phyloP scores from a whole-genome alignment of 2,113 vertebrate genomes.

The Beaufortia kweichowensis region DNA sequence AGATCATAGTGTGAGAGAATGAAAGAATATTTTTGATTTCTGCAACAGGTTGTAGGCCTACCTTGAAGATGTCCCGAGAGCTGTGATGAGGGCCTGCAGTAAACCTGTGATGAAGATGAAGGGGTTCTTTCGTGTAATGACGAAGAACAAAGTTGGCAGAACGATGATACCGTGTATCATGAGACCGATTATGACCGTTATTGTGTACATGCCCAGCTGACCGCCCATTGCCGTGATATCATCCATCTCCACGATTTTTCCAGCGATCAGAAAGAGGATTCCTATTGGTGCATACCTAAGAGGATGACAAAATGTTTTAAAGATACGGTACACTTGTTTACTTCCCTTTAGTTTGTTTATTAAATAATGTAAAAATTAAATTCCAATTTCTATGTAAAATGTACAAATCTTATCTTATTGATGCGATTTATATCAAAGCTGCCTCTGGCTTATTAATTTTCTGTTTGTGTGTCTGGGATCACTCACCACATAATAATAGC shows the following conservation, averaged over 20 bases:
- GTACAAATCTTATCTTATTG: no score
- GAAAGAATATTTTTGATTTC: neutral
- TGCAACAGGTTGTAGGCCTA: slow-evolving; percentile 53
- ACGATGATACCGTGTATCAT: slow-evolving; percentile 88
- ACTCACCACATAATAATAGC: slow-evolving; percentile 95
- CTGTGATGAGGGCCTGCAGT: slow-evolving; percentile 91
- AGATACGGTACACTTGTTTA: neutral
- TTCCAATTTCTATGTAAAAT: no score
- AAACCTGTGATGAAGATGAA: slow-evolving; percentile 94
- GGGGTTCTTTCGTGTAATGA: slow-evolving; percentile 91
- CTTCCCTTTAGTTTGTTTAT: neutral
- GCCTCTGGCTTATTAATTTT: neutral
- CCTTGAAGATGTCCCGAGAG: slow-evolving; percentile 96
- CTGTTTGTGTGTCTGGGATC: neutral
- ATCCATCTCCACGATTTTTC: slow-evolving; percentile 98
- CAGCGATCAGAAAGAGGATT: slow-evolving; percentile 94
- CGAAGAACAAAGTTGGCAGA: slow-evolving; percentile 92
- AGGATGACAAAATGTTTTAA: slow-evolving; percentile 37
- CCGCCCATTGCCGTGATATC: slow-evolving; percentile 95
- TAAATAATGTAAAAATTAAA: no score
- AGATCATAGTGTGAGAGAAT: neutral
- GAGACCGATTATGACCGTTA: slow-evolving; percentile 92
- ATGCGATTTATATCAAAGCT: no score
- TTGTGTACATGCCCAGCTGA: slow-evolving; percentile 95
- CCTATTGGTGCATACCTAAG: slow-evolving; percentile 92